These are phyloP conservation scores for Nibea albiflora DNA, from an alignment of 2,113 vertebrate genomes.

Conservation along the genomic window DNA sequence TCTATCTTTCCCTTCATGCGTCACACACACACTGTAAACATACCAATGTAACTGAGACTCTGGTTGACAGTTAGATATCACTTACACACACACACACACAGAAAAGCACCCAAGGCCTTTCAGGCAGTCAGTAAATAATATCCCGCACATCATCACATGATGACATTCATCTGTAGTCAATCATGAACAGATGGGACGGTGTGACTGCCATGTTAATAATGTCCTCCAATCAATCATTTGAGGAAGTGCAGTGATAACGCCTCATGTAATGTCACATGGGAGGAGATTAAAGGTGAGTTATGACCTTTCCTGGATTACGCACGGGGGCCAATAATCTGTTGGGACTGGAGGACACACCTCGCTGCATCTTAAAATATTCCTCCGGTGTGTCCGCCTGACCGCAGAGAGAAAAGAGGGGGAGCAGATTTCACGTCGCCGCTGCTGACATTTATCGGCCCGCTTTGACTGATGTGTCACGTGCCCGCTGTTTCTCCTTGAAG, in stretches of 20 bases:
- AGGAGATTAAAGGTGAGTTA: constrained; percentile 62
- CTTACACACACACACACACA: background rate
- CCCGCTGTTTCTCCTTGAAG: constrained; percentile 52
- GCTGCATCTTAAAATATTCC: constrained; percentile 55
- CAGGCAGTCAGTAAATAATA: constrained; percentile 30
- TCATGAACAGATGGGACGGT: constrained; percentile 40
- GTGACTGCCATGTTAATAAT: constrained; percentile 54
- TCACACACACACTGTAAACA: background rate
- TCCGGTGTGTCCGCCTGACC: constrained; percentile 11
- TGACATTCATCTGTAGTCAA: constrained; percentile 37
- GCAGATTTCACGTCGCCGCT: constrained; percentile 1
- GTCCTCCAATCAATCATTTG: constrained; percentile 58
- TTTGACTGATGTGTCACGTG: constrained; percentile 48
- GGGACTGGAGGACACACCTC: constrained; percentile 49
- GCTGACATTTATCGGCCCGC: constrained; percentile 56
- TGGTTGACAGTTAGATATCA: background rate
- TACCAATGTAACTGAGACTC: background rate
- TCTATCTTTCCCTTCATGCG: too few species aligned
- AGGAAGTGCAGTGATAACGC: constrained; percentile 15
- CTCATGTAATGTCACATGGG: constrained; percentile 30
- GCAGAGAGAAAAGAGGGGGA: background rate
- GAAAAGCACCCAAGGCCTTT: constrained; percentile 5
- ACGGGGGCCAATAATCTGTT: constrained; percentile 37
- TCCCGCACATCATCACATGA: constrained; percentile 17
- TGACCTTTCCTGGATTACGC: constrained; percentile 64